Conservation (phyloP, 2,797 vertebrate genomes). For the Knipowitschia caucasica region DNA sequence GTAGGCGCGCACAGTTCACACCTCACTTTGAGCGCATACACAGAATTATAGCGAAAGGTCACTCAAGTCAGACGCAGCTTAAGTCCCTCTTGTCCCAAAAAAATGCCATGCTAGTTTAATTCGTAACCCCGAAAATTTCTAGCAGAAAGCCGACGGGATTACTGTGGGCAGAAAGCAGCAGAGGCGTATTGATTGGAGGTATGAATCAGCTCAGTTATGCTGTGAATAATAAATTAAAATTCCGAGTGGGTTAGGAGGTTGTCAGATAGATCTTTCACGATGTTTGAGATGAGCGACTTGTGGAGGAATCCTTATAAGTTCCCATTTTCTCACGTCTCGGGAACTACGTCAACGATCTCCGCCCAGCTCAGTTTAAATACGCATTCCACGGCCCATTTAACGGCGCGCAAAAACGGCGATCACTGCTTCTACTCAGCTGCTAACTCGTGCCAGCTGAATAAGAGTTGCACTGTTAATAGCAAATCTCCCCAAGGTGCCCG, state of each 20-base stretch:
- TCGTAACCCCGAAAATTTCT: slow-evolving; percentile 57
- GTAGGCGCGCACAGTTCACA: slow-evolving; percentile 60
- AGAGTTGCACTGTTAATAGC: slow-evolving; percentile 29
- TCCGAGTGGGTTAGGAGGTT: slow-evolving; percentile 42
- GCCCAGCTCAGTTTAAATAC: slow-evolving; percentile 65
- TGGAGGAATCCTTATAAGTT: slow-evolving; percentile 48
- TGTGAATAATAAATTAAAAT: slow-evolving; percentile 69
- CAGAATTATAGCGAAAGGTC: slow-evolving; percentile 75
- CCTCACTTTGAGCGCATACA: slow-evolving; percentile 52
- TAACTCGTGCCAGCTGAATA: slow-evolving; percentile 32
- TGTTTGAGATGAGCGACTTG: slow-evolving; percentile 45
- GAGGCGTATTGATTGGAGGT: slow-evolving; percentile 69
- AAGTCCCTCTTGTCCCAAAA: slow-evolving; percentile 61
- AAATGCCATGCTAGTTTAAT: slow-evolving; percentile 61
- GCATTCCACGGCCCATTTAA: slow-evolving; percentile 60
- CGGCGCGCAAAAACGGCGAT: slow-evolving; percentile 48
- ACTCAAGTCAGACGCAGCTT: slow-evolving; percentile 69
- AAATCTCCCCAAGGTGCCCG: slow-evolving; percentile 24
- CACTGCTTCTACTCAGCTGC: slow-evolving; percentile 23
- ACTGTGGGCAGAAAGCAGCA: slow-evolving; percentile 61
- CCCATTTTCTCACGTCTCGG: slow-evolving; percentile 44
- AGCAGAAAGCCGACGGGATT: slow-evolving; percentile 65
- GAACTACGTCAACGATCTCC: slow-evolving; percentile 58
- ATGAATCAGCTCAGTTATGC: slow-evolving; percentile 61
- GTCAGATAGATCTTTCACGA: slow-evolving; percentile 52